Evolutionary conservation across 2,797 vertebrate genomes (phyloP), one percentile per base, ranked within the genome.

Genomic region (Acanthurus lineatus): DNA sequence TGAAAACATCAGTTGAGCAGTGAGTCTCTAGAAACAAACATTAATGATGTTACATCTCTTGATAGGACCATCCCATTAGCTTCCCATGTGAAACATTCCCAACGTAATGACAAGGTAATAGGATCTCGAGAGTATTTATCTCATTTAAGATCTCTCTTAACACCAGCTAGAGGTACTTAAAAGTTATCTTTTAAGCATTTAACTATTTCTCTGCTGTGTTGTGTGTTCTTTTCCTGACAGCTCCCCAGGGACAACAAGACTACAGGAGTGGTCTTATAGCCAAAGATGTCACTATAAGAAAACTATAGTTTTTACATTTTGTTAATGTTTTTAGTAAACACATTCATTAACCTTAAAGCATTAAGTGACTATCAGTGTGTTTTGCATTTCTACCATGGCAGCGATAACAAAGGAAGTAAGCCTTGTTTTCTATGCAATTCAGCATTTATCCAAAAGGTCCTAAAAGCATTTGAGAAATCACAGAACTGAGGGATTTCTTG

Each of bases 41-140:
- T 58, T 32, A 45, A 40, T 19, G 11, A 32, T 49, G 57, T 47
- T 9, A 28, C 9, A 54, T 22, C 9, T 67, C 6, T 44, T 54
- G 70, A 73, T 22, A 38, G 14, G 14, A 52, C 8, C 15, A 19
- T 19, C 4, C 3, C 8, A 14, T 63, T 47, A 57, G 6, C 11
- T 19, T 47, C 12, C 40, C 8, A 44, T 38, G 4, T 57, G 8
- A 53, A 10, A 71, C 28, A 9, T 9, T 56, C 47, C 51, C 59
- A 40, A 71, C 44, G 22, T 49, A 47, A 54, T 22, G 20, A 45
- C 22, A 5, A 10, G 11, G 51, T 45, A 72, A 77, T 65, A 15
- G 58, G 16, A 69, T 69, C 49, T 25, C 32, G 5, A 3, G 47
- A 35, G 54, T 58, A 68, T 77, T 72, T 68, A 47, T 52, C 42